A percentile compares a stretch with the other conserved stretches of the same genome.
phyloP scores from a whole-genome alignment of 2,797 vertebrate species.

The Prunella strophiata region DNA sequence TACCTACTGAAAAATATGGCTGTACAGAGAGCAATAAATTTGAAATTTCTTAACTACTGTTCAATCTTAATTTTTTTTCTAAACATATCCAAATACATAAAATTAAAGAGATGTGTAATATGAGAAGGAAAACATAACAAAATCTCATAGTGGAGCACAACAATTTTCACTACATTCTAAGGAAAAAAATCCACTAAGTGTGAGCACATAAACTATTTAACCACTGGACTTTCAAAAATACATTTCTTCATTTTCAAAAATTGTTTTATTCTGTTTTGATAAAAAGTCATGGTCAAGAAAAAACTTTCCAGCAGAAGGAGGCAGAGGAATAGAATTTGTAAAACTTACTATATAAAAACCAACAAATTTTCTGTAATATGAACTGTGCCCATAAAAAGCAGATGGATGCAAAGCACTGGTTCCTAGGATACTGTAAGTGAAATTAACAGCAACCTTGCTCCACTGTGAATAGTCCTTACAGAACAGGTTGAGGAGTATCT shows the following conservation, averaged over 20 bases:
- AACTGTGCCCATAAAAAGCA: background rate
- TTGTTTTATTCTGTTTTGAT: background rate
- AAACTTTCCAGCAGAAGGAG: background rate
- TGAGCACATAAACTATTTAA: background rate
- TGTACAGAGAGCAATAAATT: background rate
- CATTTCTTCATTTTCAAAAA: background rate
- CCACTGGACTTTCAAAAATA: background rate
- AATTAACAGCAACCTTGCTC: background rate
- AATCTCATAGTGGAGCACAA: background rate
- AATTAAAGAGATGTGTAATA: background rate
- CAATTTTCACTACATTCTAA: background rate
- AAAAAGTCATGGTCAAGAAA: background rate
- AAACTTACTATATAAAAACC: background rate
- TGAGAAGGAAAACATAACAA: background rate
- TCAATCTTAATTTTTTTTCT: background rate
- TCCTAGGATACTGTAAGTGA: background rate
- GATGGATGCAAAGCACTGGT: background rate
- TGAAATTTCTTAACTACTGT: background rate
- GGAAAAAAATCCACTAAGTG: fast-evolving
- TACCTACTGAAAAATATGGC: background rate
- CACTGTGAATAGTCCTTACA: background rate
- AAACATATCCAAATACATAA: background rate
- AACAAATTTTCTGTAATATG: background rate
- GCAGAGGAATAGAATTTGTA: background rate
- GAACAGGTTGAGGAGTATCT: background rate